Evolutionary conservation across 2,888 invertebrate species (phyloP).

Genomic region (Hemithea aestivaria): DNA sequence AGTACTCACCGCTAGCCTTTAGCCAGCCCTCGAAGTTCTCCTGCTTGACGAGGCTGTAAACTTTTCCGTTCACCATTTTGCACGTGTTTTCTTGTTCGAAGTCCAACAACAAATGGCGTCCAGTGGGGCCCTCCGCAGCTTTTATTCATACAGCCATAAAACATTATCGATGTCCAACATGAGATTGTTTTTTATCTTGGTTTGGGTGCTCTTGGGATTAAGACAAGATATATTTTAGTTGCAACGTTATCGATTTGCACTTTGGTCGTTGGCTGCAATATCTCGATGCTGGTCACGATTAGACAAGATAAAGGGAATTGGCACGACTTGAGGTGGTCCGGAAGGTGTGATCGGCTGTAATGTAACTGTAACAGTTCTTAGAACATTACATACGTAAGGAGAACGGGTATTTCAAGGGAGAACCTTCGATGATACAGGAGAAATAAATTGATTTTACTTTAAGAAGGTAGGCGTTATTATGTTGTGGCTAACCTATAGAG

Average conservation of each 20-base stretch:
- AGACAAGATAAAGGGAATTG: too few relatives aligned
- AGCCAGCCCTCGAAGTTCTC: constrained; percentile 27
- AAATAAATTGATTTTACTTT: too few relatives aligned
- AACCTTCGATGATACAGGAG: too few relatives aligned
- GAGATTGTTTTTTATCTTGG: neutral
- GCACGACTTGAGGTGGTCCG: too few relatives aligned
- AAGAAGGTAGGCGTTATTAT: too few relatives aligned
- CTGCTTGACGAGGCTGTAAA: constrained; percentile 17
- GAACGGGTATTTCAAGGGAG: too few relatives aligned
- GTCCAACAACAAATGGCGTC: constrained; percentile 18
- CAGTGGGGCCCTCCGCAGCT: constrained; percentile 3
- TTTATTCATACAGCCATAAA: constrained; percentile 16
- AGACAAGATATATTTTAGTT: neutral
- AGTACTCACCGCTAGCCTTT: constrained; percentile 17
- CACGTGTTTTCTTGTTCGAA: constrained; percentile 8
- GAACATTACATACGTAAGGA: too few relatives aligned
- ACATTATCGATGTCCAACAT: constrained; percentile 10
- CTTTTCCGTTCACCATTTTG: constrained; percentile 22
- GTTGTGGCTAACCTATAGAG: too few relatives aligned
- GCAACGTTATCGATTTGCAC: neutral
- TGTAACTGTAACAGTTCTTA: too few relatives aligned
- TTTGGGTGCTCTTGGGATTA: neutral
- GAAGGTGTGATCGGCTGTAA: too few relatives aligned
- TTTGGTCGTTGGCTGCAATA: too few relatives aligned
- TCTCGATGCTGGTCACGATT: too few relatives aligned